Base-by-base conservation (phyloP, 2,797 vertebrate species). In the Hapalemur alaotrensis region DNA sequence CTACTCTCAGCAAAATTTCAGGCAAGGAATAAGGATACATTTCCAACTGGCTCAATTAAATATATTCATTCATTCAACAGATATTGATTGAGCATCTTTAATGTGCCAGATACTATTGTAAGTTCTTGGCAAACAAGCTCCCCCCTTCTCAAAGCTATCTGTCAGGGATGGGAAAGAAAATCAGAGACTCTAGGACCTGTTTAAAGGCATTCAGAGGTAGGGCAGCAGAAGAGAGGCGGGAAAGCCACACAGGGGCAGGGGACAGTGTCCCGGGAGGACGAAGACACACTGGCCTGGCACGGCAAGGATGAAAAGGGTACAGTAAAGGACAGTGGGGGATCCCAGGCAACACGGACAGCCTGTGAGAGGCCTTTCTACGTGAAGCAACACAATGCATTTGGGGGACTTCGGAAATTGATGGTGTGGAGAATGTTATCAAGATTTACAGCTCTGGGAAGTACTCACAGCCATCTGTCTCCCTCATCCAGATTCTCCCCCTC, bases 311-410 rank as follows among this genome's bases (percentile, higher is more conserved):
- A 50, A 43, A n/a, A 57, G 6, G 10, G 6, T 18, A 2, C 23
- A 25, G 17, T 2, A 7, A 35, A 69, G 38, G 20, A 6, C 8
- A 5, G 1, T 43, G 4, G 20, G 4, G 4, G 14, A 22, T 72
- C 22, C 15, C 28, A 17, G 38, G 48, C 23, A 20, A 15, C 0
- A 5, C 2, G 0, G 22, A 23, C 9, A 20, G 52, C 2, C 3
- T 20, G 7, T 1, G 1, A 28, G n/a, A 35, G 10, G 20, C n/a
- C n/a, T 46, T 18, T 2, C 1, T 5, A 18, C 14, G 46, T 5
- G 4, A 94, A 28, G 17, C 38, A 13, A 22, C 0, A 2, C 1
- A 12, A 20, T 13, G n/a, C 4, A 0, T 48, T 50, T 23, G 1
- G 30, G 5, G 2, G 18, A 38, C 14, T 14, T 38, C 4, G 43